Evolutionary conservation across 2,797 vertebrate species (phyloP).

Genomic region (Scomberomorus guttatus): DNA sequence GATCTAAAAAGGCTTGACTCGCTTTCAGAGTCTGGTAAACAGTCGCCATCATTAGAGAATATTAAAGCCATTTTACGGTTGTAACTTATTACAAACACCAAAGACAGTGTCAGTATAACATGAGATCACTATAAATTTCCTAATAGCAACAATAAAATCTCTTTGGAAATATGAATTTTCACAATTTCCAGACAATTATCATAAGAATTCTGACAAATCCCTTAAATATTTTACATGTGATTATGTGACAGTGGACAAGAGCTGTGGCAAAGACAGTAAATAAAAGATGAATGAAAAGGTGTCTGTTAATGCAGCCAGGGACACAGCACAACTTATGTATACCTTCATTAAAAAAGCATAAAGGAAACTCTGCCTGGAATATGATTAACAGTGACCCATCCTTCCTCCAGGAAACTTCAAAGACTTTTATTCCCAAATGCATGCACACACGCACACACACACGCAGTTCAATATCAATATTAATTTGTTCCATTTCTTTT

Average conservation of each 20-base stretch:
- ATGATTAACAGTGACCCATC: slow-evolving; percentile 29
- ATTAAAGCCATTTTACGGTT: neutral
- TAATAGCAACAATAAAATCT: neutral
- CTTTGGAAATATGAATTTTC: neutral
- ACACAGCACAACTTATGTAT: neutral
- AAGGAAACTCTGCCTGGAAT: slow-evolving; percentile 33
- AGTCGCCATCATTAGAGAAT: neutral
- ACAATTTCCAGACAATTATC: neutral
- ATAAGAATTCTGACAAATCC: neutral
- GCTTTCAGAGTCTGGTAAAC: neutral
- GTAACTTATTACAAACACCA: neutral
- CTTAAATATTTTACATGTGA: neutral
- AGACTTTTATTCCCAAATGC: slow-evolving; percentile 14
- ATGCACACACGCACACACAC: neutral
- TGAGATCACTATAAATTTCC: neutral
- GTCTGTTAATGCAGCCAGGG: slow-evolving; percentile 2
- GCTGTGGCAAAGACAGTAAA: neutral
- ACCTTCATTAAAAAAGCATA: slow-evolving; percentile 38
- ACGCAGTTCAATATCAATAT: slow-evolving; percentile 11
- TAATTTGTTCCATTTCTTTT: neutral
- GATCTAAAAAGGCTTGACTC: neutral
- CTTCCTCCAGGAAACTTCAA: slow-evolving; percentile 50
- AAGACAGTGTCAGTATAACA: neutral
- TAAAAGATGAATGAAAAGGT: slow-evolving; percentile 49
- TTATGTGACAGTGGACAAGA: neutral